Percentiles rank a stretch among this genome's conserved stretches.
These are phyloP conservation scores for Stomatorhinus ivindoensis DNA, from an alignment of 2,113 vertebrate species.

Conservation along the genomic window DNA sequence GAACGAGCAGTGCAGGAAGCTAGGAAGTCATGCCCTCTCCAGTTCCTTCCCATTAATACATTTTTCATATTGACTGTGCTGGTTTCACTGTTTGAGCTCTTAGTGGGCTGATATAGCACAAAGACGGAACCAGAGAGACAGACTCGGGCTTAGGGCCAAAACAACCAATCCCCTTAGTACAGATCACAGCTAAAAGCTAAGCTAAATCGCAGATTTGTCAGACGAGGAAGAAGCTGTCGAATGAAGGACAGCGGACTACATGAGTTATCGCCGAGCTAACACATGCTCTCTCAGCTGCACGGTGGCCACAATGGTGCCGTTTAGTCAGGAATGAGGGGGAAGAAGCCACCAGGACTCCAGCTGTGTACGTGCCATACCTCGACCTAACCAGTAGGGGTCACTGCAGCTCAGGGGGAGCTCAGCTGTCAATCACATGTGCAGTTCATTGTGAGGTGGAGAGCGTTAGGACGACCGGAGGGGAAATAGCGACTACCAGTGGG, in stretches of 20 bases:
- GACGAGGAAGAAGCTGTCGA: background rate
- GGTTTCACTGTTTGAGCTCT: background rate
- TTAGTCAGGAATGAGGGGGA: background rate
- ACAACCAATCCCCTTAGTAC: background rate
- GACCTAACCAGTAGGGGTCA: slow-evolving; percentile 7
- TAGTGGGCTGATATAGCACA: background rate
- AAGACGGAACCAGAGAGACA: slow-evolving; percentile 1
- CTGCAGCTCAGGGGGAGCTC: slow-evolving; percentile 1
- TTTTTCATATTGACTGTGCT: slow-evolving; percentile 5
- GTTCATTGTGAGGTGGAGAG: background rate
- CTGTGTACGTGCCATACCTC: background rate
- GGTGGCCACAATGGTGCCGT: background rate
- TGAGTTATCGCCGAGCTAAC: background rate
- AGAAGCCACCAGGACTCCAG: background rate
- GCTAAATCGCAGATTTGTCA: background rate
- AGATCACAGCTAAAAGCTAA: slow-evolving; percentile 1
- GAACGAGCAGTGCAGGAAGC: background rate
- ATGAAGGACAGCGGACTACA: background rate
- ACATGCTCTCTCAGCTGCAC: background rate
- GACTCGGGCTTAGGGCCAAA: background rate
- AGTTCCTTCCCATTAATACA: background rate
- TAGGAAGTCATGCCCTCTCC: background rate
- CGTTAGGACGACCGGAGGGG: background rate
- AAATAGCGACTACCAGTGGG: background rate
- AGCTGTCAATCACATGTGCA: slow-evolving; percentile 5